Base-by-base conservation (phyloP, 2,888 invertebrate species). In the Monoplex corrugatus region DNA sequence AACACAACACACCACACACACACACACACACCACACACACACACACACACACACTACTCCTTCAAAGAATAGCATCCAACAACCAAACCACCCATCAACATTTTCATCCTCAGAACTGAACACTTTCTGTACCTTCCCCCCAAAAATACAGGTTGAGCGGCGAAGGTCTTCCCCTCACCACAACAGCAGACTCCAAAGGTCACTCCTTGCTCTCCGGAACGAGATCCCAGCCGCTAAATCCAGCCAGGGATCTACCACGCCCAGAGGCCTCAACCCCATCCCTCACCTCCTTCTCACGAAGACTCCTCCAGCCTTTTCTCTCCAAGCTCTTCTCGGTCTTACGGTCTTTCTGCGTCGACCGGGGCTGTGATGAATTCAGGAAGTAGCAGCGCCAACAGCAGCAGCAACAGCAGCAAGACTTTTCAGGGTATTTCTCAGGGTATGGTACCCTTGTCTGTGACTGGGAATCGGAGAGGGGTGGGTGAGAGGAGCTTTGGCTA, bases 91-190 rank as follows among this genome's bases (percentile, higher is more conserved):
- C n/a, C n/a, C n/a, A n/a, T n/a, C n/a, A n/a, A n/a, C n/a, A n/a
- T n/a, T n/a, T n/a, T n/a, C n/a, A n/a, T n/a, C n/a, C n/a, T n/a
- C n/a, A 57, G 19, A 2, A 57, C 57, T 23, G 57, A 28, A 57
- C 28, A 23, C 10, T 57, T 2, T 57, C 28, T 28, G 16, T 50
- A 16, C 10, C 57, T 57, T 68, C 68, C 28, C 2, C 68, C 28
- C 78, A 10, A 13, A n/a, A 68, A n/a, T 2, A 68, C 50, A 78
- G 78, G 35, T n/a, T 87, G 45, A 32, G 78, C 13, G 90, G 90
- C 16, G 88, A 83, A 57, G 89, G 89, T 23, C 80, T 90, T 10
- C 90, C 90, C 8, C 43, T 44, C 5, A 88, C 87, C n/a, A 83
- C 68, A 63, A 90, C 38, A 28, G 87, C 83, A 40, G 90, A 90